Percentiles rank a stretch among this genome's conserved stretches.
These are phyloP conservation scores for Melanotaenia duboulayi DNA, from an alignment of 2,113 vertebrate genomes.

Conservation along the genomic window DNA sequence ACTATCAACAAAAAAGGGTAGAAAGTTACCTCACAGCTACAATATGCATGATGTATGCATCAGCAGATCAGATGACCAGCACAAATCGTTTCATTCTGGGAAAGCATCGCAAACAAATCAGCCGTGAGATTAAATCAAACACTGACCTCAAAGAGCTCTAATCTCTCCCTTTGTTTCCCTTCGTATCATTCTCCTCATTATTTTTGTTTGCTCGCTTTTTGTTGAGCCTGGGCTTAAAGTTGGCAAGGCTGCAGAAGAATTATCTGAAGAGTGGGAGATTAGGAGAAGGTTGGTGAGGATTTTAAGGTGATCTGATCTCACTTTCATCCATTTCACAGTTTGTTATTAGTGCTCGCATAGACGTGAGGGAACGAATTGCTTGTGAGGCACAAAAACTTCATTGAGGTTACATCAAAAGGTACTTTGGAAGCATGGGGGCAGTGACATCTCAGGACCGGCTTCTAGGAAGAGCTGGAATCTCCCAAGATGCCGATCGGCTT, in stretches of 20 bases:
- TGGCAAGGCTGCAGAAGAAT: slow-evolving; percentile 42
- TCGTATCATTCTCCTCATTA: slow-evolving; percentile 67
- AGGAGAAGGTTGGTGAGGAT: slow-evolving; percentile 59
- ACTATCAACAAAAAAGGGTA: background rate
- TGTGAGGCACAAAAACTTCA: slow-evolving; percentile 26
- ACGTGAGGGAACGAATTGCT: slow-evolving; percentile 33
- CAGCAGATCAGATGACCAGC: background rate
- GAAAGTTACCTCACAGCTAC: background rate
- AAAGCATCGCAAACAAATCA: slow-evolving; percentile 54
- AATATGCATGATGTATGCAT: background rate
- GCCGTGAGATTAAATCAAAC: slow-evolving; percentile 69
- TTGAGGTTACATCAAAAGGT: slow-evolving; percentile 48
- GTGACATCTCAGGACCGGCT: slow-evolving; percentile 39
- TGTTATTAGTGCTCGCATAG: slow-evolving; percentile 41
- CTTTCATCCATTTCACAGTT: slow-evolving; percentile 70
- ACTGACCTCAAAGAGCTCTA: slow-evolving; percentile 61
- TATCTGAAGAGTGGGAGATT: slow-evolving; percentile 62
- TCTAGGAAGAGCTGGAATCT: slow-evolving; percentile 40
- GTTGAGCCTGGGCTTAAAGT: slow-evolving; percentile 58
- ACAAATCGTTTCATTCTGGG: slow-evolving; percentile 63
- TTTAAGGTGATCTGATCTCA: slow-evolving; percentile 40
- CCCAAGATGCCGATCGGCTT: slow-evolving; percentile 12
- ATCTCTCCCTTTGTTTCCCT: slow-evolving; percentile 63
- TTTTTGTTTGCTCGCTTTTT: slow-evolving; percentile 63
- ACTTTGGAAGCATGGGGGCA: background rate